Evolutionary conservation across 2,888 invertebrate genomes (phyloP), one percentile per base, ranked within the genome.

Genomic region (Morpho deidamia): DNA sequence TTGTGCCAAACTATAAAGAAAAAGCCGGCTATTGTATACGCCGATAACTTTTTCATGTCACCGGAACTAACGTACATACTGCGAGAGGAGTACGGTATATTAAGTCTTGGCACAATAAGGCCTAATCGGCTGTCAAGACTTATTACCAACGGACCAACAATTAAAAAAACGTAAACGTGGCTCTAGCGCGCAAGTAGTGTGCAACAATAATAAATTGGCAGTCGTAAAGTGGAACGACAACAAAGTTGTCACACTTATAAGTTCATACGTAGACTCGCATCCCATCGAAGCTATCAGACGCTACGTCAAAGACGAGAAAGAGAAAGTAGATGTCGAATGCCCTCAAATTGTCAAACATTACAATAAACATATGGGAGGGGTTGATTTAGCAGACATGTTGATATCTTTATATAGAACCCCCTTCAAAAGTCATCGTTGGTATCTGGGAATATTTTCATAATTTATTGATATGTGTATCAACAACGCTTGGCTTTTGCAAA

Each of bases 341-440:
- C 63, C 67, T n/a, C 4, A 4, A 14, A 14, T 14, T 14, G 14
- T 67, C 8, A 59, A 58, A 50, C 52, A 63, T 23, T 64, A 66
- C 43, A 68, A 66, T 55, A 57, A 57, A 10, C 62, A 65, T 40
- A 64, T 68, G 66, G 64, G 63, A 34, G 66, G 64, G 44, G 64
- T 65, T 7, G 63, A 37, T 37, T 5, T 37, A 10, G 14, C 14
- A 14, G 14, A 14, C 14, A 14, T 14, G 14, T 14, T 14, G 14
- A 14, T 14, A 2, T 14, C 14, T 14, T 14, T 14, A 14, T 14
- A 14, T 1, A 4, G 1, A 14, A 1, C 1, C 4, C 14, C n/a
- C n/a, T n/a, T n/a, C n/a, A n/a, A n/a, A n/a, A n/a, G n/a, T n/a
- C n/a, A n/a, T n/a, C n/a, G n/a, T n/a, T n/a, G n/a, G n/a, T n/a